Evolutionary conservation across 2,888 invertebrate genomes (phyloP).

Genomic region (Drosophila pseudotakahashii): DNA sequence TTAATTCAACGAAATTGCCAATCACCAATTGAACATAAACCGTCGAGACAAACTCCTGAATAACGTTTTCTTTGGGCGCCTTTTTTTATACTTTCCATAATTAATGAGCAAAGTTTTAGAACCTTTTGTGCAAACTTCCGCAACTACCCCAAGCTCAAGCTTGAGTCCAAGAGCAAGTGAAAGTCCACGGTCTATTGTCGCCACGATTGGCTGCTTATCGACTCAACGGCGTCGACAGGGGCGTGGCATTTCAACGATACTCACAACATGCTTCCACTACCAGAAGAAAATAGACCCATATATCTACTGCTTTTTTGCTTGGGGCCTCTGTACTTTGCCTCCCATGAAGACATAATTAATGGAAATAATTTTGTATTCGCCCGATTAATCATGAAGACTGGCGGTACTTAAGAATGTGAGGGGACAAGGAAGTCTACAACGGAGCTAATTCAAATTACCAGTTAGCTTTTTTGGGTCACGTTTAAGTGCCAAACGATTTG

Average conservation of each 20-base stretch:
- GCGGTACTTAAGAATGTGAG: neutral
- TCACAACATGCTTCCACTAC: conserved; percentile 52
- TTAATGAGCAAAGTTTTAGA: conserved; percentile 72
- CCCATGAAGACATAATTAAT: conserved; percentile 54
- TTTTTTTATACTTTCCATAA: conserved; percentile 55
- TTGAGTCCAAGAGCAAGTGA: neutral
- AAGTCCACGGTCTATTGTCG: conserved; percentile 46
- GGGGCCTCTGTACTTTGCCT: conserved; percentile 16
- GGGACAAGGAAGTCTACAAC: neutral
- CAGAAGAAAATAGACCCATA: conserved; percentile 28
- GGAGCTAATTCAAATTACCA: neutral
- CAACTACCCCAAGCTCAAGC: conserved; percentile 2
- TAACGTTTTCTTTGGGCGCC: conserved; percentile 50
- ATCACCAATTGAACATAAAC: conserved; percentile 56
- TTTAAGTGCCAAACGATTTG: conserved; percentile 18
- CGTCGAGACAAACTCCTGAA: conserved; percentile 49
- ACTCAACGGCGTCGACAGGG: conserved; percentile 48
- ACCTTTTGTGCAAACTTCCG: conserved; percentile 66
- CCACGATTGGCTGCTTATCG: conserved; percentile 68
- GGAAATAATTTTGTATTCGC: conserved; percentile 36
- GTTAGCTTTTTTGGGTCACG: conserved; percentile 14
- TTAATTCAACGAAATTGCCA: conserved; percentile 66
- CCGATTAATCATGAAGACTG: conserved; percentile 54
- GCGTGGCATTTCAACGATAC: conserved; percentile 62
- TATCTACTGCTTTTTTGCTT: neutral